Evolutionary conservation across 2,888 invertebrate genomes (phyloP).

Genomic region (Meteorus cinctellus): DNA sequence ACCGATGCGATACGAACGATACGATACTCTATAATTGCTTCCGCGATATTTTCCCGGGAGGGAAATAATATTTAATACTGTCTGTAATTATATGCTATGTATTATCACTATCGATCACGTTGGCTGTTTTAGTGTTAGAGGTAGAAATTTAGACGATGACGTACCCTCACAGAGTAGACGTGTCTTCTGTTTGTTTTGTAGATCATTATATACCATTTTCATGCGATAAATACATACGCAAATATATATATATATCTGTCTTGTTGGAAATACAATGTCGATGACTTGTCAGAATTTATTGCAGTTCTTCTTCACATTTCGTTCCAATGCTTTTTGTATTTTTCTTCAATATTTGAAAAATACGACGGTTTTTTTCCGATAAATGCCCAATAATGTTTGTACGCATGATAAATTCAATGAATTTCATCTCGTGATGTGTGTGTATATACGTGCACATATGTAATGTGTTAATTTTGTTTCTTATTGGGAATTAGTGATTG

Average conservation of each 20-base stretch:
- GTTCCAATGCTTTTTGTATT: too few relatives aligned
- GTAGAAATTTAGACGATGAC: not conserved
- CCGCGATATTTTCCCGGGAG: not conserved
- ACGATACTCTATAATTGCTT: not conserved
- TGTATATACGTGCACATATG: not conserved
- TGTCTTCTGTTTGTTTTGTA: not conserved
- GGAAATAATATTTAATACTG: not conserved
- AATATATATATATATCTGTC: too few relatives aligned
- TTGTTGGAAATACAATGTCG: too few relatives aligned
- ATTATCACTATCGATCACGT: not conserved
- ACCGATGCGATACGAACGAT: not conserved
- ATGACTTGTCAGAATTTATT: too few relatives aligned
- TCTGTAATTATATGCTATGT: not conserved
- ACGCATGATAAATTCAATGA: not conserved
- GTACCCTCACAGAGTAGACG: not conserved
- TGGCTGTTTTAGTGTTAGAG: not conserved
- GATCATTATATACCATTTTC: too few relatives aligned
- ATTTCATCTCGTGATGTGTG: not conserved
- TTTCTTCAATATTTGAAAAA: too few relatives aligned
- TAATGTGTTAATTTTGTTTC: not conserved
- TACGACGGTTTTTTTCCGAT: not conserved
- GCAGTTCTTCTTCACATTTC: too few relatives aligned
- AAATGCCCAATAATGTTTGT: not conserved
- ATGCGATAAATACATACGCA: too few relatives aligned
- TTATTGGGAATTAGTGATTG: not conserved